Evolutionary conservation across 2,797 vertebrate species (phyloP).

Genomic region (Okamejei kenojei): DNA sequence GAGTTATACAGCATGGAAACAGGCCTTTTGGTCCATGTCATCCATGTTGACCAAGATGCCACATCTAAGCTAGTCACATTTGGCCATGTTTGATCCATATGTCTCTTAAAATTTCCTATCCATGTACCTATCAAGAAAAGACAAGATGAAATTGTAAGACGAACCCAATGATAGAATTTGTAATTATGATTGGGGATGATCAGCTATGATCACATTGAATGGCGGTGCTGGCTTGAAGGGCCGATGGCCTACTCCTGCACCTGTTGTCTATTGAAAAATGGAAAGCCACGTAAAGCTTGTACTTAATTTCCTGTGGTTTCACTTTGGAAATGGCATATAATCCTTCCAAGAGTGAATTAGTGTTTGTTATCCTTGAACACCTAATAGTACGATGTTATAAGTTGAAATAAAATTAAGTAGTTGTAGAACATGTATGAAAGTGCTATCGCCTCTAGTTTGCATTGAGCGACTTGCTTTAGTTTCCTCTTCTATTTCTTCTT

Average conservation of each 20-base stretch:
- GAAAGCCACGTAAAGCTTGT: background rate
- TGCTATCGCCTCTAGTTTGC: no score
- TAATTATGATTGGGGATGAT: no score
- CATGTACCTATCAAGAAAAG: no score
- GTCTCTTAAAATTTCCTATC: no score
- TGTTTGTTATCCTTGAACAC: background rate
- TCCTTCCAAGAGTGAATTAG: background rate
- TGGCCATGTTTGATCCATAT: no score
- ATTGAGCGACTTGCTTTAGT: background rate
- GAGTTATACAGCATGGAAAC: no score
- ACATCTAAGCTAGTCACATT: no score
- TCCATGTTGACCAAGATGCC: no score
- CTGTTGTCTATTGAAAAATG: background rate
- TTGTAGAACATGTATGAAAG: background rate
- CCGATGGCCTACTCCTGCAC: no score
- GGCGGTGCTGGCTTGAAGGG: no score
- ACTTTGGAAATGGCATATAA: background rate
- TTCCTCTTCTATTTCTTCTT: background rate
- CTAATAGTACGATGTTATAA: background rate
- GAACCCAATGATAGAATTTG: background rate
- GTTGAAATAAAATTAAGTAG: background rate
- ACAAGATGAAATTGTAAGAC: background rate
- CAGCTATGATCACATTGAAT: no score
- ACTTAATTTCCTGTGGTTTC: background rate
- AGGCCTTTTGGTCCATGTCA: background rate